Base-by-base conservation (phyloP, 2,888 invertebrate species). In the Eristalis arbustorum region DNA sequence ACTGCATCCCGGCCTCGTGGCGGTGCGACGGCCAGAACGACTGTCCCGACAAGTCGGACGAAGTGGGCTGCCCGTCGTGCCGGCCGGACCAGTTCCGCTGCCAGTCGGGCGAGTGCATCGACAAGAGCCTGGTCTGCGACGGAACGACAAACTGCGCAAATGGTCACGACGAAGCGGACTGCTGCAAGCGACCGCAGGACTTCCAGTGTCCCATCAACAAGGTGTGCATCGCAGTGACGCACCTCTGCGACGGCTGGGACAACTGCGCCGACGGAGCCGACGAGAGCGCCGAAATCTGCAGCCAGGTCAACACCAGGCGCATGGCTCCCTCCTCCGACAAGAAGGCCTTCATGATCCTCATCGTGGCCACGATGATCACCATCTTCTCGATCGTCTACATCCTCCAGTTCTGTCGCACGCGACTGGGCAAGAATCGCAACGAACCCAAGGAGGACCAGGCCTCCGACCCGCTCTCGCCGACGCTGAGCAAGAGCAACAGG, bases 221-320 rank as follows among this genome's bases (percentile, higher is more conserved):
- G 18, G 94, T 95, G 0, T 97, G 97, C 89, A 95, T 97, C 23
- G 94, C 96, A 0, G 93, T 94, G 2, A 93, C 94, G 0, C 92
- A 95, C 8, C 93, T 97, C 0, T 98, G 98, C 90, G 97, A 98
- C 92, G 96, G 96, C 0, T 95, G 94, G 92, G 95, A 94, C 11
- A 95, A 97, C 91, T 98, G 98, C 91, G 95, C 95, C 1, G 97
- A 97, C 92, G 96, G 96, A 1, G 95, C 96, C 0, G 97, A 98
- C 91, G 98, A 98, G 91, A 93, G 94, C 6, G 94, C 94, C 1
- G 94, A 95, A 1, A 94, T 95, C 3, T 96, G 96, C 90, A 78
- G 74, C 5, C 87, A 90, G 68, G 89, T 90, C 22, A 91, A 93
- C 77, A 93, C 92, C n/a, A 92, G 93, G 8, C 93, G 94, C 87